A percentile compares a stretch with the other conserved stretches of the same genome.
These are phyloP conservation scores for Malacoctenus gilli DNA, from an alignment of 2,797 vertebrate genomes.

Conservation along the genomic window DNA sequence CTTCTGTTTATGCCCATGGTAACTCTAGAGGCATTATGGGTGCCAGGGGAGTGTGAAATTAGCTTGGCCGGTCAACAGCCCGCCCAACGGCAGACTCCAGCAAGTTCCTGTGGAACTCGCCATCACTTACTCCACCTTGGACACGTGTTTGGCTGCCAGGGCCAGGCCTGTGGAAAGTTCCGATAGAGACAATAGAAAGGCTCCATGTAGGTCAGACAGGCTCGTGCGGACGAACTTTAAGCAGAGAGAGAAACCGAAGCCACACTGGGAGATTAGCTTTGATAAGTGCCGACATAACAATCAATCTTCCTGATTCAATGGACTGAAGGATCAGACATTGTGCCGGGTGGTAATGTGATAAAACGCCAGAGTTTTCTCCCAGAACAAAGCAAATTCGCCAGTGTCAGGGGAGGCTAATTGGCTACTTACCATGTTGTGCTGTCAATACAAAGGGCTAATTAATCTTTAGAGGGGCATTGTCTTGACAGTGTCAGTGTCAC, in stretches of 20 bases:
- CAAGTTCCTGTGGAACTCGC: slow-evolving; percentile 67
- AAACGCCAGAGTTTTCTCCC: slow-evolving; percentile 8
- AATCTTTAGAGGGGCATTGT: slow-evolving; percentile 11
- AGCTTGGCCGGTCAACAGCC: slow-evolving; percentile 72
- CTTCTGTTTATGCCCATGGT: slow-evolving; percentile 74
- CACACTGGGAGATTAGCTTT: neutral
- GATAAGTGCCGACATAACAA: neutral
- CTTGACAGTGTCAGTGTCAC: slow-evolving; percentile 16
- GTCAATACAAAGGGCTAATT: slow-evolving; percentile 20
- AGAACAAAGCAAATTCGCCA: slow-evolving; percentile 13
- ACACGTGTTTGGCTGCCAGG: slow-evolving; percentile 37
- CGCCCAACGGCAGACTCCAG: slow-evolving; percentile 53
- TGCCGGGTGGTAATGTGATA: slow-evolving; percentile 9
- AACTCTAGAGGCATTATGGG: slow-evolving; percentile 72
- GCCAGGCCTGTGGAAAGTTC: slow-evolving; percentile 41
- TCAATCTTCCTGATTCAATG: neutral
- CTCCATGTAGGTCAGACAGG: slow-evolving; percentile 10
- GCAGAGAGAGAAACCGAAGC: neutral
- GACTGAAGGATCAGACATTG: slow-evolving; percentile 10
- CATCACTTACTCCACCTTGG: slow-evolving; percentile 45
- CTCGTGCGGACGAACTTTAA: slow-evolving; percentile 15
- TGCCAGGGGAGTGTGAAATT: slow-evolving; percentile 85
- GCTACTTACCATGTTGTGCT: slow-evolving; percentile 10
- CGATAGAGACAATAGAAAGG: slow-evolving; percentile 21
- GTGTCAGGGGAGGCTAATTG: slow-evolving; percentile 34